phyloP scores from a whole-genome alignment of 2,113 vertebrate genomes.

The Theristicus caerulescens region DNA sequence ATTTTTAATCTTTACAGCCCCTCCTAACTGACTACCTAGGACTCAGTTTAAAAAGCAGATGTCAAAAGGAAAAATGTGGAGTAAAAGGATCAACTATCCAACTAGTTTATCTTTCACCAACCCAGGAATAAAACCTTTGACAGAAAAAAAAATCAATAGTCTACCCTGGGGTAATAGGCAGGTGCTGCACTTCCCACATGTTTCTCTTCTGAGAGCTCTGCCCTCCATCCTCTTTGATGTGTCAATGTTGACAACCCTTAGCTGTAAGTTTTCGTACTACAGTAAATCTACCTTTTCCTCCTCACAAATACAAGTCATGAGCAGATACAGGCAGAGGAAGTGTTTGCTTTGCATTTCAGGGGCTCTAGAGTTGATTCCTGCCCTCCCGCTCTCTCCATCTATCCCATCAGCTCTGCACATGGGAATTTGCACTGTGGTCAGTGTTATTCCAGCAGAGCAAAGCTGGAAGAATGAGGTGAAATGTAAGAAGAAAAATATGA shows the following conservation, averaged over 20 bases:
- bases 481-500: background rate
- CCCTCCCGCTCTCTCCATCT: background rate
- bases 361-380: background rate
- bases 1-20: background rate
- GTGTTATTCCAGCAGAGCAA: background rate
- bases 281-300: background rate
- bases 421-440: background rate
- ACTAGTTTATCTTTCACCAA: background rate
- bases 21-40: background rate
- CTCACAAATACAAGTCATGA: background rate
- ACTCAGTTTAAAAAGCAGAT: background rate
- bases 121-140: background rate
- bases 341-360: background rate
- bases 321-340: background rate
- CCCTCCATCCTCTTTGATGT: background rate
- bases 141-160: background rate
- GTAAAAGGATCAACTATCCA: background rate
- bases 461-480: background rate
- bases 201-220: background rate
- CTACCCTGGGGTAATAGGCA: background rate
- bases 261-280: background rate
- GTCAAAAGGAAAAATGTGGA: background rate
- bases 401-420: background rate
- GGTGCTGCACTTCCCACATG: rapidly evolving
- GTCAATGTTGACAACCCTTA: background rate